Base-by-base conservation (phyloP, 2,888 invertebrate species). In the Myopa tessellatipennis region DNA sequence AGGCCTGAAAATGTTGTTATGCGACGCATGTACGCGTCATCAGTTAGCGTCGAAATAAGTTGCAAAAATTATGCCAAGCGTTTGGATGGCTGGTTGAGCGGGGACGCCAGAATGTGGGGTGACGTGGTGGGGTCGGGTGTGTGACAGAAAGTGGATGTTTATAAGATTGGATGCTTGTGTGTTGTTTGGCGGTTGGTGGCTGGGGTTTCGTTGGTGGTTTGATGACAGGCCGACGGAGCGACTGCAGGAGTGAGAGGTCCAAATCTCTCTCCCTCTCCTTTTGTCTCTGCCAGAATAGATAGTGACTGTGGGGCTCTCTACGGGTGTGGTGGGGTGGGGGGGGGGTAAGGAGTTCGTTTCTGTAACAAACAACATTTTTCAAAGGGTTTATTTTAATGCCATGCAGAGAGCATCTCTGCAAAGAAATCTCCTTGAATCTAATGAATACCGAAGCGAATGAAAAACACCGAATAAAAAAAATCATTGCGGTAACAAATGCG, bases 11-110 rank as follows among this genome's bases (percentile, higher is more conserved):
- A 65, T 65, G 16, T 70, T 70, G 34, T 55, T 70, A 70, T 55
- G 70, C 52, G 55, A 36, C 18, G 55, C 55, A 55, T 70, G 70
- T 70, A 36, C 36, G 52, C 70, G 55, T 55, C 52, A 70, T 55
- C 70, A 52, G 55, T 70, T 70, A 52, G 70, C 52, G 36, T 26
- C 55, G 14, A 70, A 70, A 70, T 70, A 34, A 70, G 70, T 70
- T 70, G 70, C 70, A 55, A 70, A 70, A 55, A 73, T 73, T 73
- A 63, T 73, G 73, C 38, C 61, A 34, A 63, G 50, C 34, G 45
- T 14, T 67, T 18, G 63, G 16, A 12, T 26, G 26, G 26, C 2
- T 26, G 26, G 26, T 2, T 26, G 26, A 1, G 26, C 67, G 67
- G 16, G 7, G 68, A 1, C 7, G 69, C n/a, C 50, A 18, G 7